A percentile compares a stretch with the other conserved stretches of the same genome.
phyloP scores from a whole-genome alignment of 1,140 invertebrate genomes.

The Leptonema lineaticorne region DNA sequence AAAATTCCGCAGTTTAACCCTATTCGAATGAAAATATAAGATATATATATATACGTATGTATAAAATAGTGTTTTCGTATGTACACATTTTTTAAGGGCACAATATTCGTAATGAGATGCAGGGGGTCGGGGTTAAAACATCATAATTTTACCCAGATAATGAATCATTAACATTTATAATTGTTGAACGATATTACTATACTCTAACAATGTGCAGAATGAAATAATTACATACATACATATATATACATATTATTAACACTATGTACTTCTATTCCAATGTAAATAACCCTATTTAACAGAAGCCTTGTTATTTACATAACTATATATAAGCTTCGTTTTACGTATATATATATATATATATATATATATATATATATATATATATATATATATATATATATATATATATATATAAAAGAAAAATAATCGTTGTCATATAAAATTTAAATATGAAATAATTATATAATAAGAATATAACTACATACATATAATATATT shows the following conservation, averaged over 20 bases:
- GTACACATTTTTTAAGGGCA: not conserved
- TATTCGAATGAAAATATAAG: not conserved
- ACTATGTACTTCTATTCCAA: not conserved
- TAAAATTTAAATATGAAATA: too few species aligned
- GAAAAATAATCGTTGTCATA: too few species aligned
- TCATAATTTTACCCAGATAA: not conserved
- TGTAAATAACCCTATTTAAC: slow-evolving; percentile 13
- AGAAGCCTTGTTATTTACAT: slow-evolving; percentile 16
- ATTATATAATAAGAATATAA: too few species aligned
- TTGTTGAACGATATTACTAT: not conserved
- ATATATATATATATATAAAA: not conserved
- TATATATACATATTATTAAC: slow-evolving; percentile 9
- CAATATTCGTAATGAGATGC: not conserved
- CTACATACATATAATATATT: too few species aligned
- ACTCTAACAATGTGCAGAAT: too few species aligned
- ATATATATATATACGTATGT: too few species aligned
- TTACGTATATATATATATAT: not conserved
- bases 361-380: not conserved
- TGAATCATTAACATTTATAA: not conserved
- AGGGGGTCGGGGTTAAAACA: not conserved
- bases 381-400: not conserved
- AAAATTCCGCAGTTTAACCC: slow-evolving; percentile 80
- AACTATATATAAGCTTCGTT: not conserved
- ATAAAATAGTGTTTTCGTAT: not conserved
- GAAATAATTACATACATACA: not conserved